phyloP scores from a whole-genome alignment of 1,140 invertebrate genomes.

The Antheraea pernyi region DNA sequence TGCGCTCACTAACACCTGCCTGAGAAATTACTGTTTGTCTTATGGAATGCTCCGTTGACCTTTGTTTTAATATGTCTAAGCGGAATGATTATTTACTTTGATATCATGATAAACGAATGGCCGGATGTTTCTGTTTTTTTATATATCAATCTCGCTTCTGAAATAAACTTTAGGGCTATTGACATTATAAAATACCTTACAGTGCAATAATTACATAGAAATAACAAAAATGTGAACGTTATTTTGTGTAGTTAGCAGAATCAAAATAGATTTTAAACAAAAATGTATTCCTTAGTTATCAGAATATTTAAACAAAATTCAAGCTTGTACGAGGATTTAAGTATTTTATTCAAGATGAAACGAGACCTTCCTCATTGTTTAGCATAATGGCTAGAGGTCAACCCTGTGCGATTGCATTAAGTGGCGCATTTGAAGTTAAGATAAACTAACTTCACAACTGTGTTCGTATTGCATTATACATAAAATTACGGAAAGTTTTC shows the following conservation, averaged over 20 bases:
- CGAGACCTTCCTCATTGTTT: slow-evolving; percentile 2
- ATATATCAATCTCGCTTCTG: not conserved
- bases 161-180: no score
- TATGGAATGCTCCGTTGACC: slow-evolving; percentile 12
- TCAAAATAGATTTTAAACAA: no score
- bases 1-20: slow-evolving; percentile 18
- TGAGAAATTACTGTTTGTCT: slow-evolving; percentile 12
- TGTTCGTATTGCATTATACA: no score
- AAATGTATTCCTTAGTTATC: no score
- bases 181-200: no score
- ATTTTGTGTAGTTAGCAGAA: no score
- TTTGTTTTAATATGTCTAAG: not conserved
- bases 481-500: no score
- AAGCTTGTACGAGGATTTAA: not conserved
- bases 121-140: not conserved
- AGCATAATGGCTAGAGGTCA: slow-evolving; percentile 6
- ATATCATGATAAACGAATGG: not conserved
- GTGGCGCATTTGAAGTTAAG: not conserved
- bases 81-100: not conserved
- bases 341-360: not conserved
- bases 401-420: not conserved
- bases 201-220: no score
- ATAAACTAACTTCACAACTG: not conserved
- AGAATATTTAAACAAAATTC: no score
- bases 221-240: no score